Conservation (phyloP, 2,113 vertebrate genomes). For the Delphinus delphis region DNA sequence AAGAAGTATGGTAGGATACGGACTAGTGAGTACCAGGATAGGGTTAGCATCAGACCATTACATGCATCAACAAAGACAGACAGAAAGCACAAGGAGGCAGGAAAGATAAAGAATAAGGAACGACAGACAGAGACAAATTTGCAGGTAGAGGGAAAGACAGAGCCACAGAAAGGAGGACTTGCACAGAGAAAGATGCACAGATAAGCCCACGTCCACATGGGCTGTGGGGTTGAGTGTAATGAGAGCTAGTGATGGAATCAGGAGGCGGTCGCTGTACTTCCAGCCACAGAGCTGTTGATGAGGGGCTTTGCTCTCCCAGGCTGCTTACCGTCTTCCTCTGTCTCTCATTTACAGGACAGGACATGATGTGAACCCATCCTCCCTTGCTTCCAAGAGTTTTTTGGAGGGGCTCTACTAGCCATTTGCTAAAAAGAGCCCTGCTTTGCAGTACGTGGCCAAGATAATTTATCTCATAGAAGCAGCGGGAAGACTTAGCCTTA, state of each 20-base stretch:
- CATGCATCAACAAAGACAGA: neutral
- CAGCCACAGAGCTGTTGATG: neutral
- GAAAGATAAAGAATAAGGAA: neutral
- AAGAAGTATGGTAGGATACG: neutral
- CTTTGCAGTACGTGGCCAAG: constrained; percentile 75
- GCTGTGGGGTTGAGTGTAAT: neutral
- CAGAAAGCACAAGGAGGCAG: neutral
- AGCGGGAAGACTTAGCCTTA: constrained; percentile 90
- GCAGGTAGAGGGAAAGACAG: neutral
- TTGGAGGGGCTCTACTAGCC: constrained; percentile 67
- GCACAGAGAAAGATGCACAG: neutral
- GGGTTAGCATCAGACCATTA: neutral
- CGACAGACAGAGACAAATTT: neutral
- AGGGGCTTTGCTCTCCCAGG: too few species aligned
- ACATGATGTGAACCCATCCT: constrained; percentile 80
- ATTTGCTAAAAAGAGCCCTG: constrained; percentile 77
- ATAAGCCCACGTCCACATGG: neutral
- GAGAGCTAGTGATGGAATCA: neutral
- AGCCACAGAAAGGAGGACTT: neutral
- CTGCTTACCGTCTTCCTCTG: neutral
- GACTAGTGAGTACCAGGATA: neutral
- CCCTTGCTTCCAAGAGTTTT: constrained; percentile 84
- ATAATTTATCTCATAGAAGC: constrained; percentile 78
- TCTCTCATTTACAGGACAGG: constrained; percentile 77
- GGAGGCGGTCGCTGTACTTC: neutral